Conservation (phyloP, 2,888 invertebrate genomes). For the Callinectes sapidus region DNA sequence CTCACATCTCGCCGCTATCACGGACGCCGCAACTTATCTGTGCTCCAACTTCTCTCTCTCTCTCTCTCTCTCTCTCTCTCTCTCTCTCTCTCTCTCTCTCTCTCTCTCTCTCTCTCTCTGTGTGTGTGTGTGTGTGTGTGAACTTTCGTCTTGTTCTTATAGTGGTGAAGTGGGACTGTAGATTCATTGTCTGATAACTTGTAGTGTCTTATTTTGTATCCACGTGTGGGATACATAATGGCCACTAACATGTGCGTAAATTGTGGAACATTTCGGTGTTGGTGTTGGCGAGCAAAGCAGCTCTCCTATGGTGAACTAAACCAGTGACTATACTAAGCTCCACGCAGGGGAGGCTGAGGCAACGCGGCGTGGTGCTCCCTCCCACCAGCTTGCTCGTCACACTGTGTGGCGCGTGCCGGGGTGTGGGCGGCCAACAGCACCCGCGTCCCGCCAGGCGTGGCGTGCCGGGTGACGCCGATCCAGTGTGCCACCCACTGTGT, state of each 20-base stretch:
- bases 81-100: no score
- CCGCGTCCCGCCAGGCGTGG: neutral
- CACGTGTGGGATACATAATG: neutral
- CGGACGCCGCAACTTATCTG: neutral
- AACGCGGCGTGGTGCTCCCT: neutral
- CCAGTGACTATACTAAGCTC: slow-evolving; percentile 14
- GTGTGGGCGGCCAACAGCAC: slow-evolving; percentile 7
- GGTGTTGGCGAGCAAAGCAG: neutral
- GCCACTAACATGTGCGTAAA: neutral
- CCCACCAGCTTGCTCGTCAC: slow-evolving; percentile 13
- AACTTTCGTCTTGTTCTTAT: neutral
- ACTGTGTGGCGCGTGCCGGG: neutral
- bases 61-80: neutral
- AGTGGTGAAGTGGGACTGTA: neutral
- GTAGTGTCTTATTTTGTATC: neutral
- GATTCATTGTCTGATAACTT: neutral
- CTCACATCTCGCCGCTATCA: slow-evolving; percentile 30
- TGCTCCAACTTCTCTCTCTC: neutral
- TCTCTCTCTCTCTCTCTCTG: neutral
- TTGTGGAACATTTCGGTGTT: neutral
- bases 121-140: neutral
- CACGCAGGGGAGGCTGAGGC: neutral
- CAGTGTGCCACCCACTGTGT: neutral
- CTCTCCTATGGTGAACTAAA: neutral
- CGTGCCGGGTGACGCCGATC: neutral